phyloP scores from a whole-genome alignment of 2,113 vertebrate genomes.

The Elgaria multicarinata region DNA sequence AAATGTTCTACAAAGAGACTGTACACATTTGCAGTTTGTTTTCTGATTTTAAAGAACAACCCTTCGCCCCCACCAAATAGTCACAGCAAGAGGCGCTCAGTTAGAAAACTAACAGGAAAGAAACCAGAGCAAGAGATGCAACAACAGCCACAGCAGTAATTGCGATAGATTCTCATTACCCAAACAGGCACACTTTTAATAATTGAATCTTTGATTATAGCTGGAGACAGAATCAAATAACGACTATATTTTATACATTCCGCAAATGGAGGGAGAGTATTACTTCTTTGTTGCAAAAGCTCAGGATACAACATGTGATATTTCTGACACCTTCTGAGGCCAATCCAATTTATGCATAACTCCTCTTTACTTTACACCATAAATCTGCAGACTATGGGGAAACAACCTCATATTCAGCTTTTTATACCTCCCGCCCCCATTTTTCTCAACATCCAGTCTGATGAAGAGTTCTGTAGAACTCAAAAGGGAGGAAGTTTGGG shows the following conservation, averaged over 20 bases:
- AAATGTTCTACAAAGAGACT: too few relatives aligned
- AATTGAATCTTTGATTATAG: not conserved
- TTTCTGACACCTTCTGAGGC: not conserved
- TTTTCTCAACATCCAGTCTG: not conserved
- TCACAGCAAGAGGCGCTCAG: not conserved
- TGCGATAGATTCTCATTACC: not conserved
- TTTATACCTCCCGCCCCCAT: not conserved
- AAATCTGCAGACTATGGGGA: not conserved
- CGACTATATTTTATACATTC: not conserved
- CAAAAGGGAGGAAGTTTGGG: not conserved
- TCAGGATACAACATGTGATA: not conserved
- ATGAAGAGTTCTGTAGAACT: not conserved
- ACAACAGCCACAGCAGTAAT: too few relatives aligned
- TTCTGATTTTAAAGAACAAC: not conserved
- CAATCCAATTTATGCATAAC: not conserved
- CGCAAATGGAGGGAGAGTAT: not conserved
- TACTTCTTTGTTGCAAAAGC: not conserved
- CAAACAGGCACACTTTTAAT: not conserved
- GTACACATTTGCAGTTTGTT: not conserved
- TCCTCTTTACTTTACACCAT: not conserved
- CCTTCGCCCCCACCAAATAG: not conserved
- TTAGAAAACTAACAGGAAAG: constrained; percentile 3
- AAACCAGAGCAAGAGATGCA: not conserved
- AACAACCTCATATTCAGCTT: not conserved
- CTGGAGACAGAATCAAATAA: not conserved